Conservation (phyloP, 2,888 invertebrate species). For the Heteromurus nitidus region DNA sequence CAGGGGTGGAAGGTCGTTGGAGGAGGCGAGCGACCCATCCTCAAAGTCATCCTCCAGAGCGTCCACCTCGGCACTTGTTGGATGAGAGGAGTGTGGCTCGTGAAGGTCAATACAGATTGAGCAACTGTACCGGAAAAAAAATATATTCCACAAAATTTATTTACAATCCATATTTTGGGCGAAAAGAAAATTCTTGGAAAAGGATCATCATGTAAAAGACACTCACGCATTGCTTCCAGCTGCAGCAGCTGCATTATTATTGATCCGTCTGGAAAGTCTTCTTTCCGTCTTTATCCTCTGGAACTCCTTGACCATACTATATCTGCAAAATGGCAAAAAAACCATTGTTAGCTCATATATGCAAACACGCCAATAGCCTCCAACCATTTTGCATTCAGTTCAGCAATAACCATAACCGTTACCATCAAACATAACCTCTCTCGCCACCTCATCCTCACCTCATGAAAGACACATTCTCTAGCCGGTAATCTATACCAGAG, state of each 20-base stretch:
- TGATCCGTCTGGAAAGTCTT: constrained; percentile 72
- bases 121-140: constrained; percentile 67
- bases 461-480: too few species aligned
- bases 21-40: constrained; percentile 66
- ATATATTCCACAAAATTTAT: constrained; percentile 3
- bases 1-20: constrained; percentile 64
- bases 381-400: too few species aligned
- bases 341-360: background rate
- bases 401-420: too few species aligned
- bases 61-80: constrained; percentile 62
- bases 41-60: constrained; percentile 68
- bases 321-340: constrained; percentile 54
- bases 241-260: constrained; percentile 71
- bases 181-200: constrained; percentile 4
- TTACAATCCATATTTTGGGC: constrained; percentile 2
- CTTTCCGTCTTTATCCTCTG: constrained; percentile 73
- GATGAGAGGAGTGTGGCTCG: constrained; percentile 63
- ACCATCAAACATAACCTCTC: too few species aligned
- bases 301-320: constrained; percentile 74
- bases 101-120: constrained; percentile 73
- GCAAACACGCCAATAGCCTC: too few species aligned
- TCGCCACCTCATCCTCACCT: too few species aligned
- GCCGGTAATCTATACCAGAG: too few species aligned
- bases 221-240: constrained; percentile 72
- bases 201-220: background rate